These are phyloP conservation scores for Labia minor DNA, from an alignment of 2,888 invertebrate species.

Conservation along the genomic window DNA sequence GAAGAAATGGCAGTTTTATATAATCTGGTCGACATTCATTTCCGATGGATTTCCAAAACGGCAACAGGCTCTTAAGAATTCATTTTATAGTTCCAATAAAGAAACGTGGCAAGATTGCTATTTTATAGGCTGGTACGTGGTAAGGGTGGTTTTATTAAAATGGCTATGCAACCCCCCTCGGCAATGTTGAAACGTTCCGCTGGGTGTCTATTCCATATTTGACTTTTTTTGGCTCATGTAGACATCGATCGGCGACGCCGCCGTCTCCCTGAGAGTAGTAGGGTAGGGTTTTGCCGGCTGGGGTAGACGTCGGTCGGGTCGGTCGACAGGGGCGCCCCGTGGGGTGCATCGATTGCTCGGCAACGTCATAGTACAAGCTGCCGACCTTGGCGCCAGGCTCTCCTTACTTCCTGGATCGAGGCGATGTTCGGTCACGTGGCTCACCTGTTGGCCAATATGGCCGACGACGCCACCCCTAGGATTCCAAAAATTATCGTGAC, in stretches of 20 bases:
- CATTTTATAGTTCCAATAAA: too few species aligned
- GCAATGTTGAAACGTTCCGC: neutral
- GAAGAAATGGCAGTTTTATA: too few species aligned
- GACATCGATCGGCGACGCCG: neutral
- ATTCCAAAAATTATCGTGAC: too few species aligned
- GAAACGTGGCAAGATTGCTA: too few species aligned
- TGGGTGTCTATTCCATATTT: neutral
- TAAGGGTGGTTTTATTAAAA: too few species aligned
- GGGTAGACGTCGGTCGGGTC: neutral
- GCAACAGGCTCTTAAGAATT: too few species aligned
- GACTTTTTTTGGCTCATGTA: neutral
- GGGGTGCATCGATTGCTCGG: neutral
- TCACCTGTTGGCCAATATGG: slow-evolving; percentile 7
- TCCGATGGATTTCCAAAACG: too few species aligned
- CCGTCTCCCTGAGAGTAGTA: neutral
- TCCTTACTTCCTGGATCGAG: slow-evolving; percentile 2
- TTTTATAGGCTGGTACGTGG: too few species aligned
- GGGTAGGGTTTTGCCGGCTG: neutral
- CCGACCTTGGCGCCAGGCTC: neutral
- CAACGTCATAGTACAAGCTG: neutral
- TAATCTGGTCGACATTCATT: too few species aligned
- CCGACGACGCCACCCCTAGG: neutral
- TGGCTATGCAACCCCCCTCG: too few species aligned
- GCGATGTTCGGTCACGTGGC: slow-evolving; percentile 7
- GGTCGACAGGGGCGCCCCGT: too few species aligned